A percentile compares a stretch with the other conserved stretches of the same genome.
These are phyloP conservation scores for Urocitellus parryii DNA, from an alignment of 2,113 vertebrate genomes.

Conservation along the genomic window DNA sequence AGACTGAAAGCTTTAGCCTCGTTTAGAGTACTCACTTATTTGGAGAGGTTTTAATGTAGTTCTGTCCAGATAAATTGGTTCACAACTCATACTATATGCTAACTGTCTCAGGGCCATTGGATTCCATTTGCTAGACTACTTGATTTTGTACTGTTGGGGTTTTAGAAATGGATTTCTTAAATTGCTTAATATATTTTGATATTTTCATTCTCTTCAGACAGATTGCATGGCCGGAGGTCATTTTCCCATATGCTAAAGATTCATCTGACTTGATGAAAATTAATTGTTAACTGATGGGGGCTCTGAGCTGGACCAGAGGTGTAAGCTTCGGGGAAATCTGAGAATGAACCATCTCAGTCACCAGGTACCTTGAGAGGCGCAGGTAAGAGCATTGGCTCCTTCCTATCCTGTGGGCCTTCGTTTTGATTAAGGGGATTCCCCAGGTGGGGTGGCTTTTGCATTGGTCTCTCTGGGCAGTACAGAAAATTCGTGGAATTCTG, in stretches of 20 bases:
- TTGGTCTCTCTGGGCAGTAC: neutral
- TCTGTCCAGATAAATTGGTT: neutral
- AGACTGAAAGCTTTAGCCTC: too few species aligned
- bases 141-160: neutral
- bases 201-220: neutral
- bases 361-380: neutral
- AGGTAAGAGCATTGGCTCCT: neutral
- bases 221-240: neutral
- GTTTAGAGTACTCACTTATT: neutral
- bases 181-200: neutral
- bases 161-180: constrained; percentile 32
- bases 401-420: neutral
- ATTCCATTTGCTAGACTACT: constrained; percentile 18
- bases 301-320: neutral
- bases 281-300: neutral
- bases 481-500: neutral
- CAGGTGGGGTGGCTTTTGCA: neutral
- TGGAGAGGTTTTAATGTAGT: neutral
- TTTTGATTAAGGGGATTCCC: neutral
- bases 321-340: neutral
- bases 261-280: constrained; percentile 51
- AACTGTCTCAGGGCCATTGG: neutral
- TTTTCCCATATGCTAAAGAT: neutral
- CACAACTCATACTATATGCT: neutral
- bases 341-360: neutral